Base-by-base conservation (phyloP, 2,888 invertebrate genomes). In the Plagodis pulveraria region DNA sequence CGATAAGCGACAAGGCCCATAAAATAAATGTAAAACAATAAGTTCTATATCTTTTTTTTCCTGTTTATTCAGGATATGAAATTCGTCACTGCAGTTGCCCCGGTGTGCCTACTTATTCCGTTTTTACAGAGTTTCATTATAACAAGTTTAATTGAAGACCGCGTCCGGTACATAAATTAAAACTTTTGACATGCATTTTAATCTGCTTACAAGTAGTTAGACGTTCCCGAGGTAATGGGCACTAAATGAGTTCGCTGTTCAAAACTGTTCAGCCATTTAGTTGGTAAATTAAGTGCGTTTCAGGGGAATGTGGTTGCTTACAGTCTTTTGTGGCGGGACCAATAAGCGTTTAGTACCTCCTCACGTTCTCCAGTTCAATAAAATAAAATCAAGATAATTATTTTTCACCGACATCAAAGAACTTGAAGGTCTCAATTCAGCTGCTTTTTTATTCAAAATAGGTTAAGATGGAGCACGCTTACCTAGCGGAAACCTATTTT, bases 91-190 rank as follows among this genome's bases (percentile, higher is more conserved):
- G 38, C 38, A 45, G 7, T 50, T 34, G 33, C 12, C 12, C 33
- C 38, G 43, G 58, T 59, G 42, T 34, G 38, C 12, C 6, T 2
- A 42, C 6, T 50, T 42, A 80, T 76, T 78, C 82, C 77, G 86
- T 87, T 89, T 89, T 89, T 87, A 80, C 81, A 80, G 77, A 81
- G 84, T 87, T 89, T 86, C 86, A 87, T 88, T 88, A 84, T 86
- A 88, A 88, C 86, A 87, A 89, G 86, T 89, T 90, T 89, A 89
- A 90, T 91, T 88, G 88, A 89, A 89, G 89, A 87, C 86, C 85
- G 81, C 83, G 85, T 85, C 87, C 87, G 83, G 85, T 84, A 82
- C 84, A 86, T 89, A 88, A 89, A 90, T 90, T 89, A 84, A 82
- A 91, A 89, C 84, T 89, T 89, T 87, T 77, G 84, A 83, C 84